Conservation (phyloP, 1,140 invertebrate species). For the Mya arenaria region DNA sequence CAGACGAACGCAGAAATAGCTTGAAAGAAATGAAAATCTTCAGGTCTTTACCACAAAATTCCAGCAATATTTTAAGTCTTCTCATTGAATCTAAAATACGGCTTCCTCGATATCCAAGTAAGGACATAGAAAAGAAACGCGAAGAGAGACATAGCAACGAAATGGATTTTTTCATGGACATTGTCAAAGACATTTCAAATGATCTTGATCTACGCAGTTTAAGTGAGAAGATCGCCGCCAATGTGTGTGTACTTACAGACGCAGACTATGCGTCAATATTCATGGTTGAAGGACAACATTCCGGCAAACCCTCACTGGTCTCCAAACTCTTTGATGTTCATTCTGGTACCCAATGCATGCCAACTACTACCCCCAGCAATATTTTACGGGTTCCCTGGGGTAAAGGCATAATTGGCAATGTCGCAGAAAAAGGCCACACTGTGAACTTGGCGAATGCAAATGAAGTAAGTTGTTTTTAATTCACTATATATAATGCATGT, state of each 20-base stretch:
- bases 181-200: slow-evolving; percentile 98
- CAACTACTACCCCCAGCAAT: slow-evolving; percentile 82
- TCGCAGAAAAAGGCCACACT: slow-evolving; percentile 94
- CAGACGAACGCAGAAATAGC: slow-evolving; percentile 67
- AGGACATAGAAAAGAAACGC: slow-evolving; percentile 73
- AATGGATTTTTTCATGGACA: slow-evolving; percentile 96
- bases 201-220: slow-evolving; percentile 95
- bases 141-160: slow-evolving; percentile 88
- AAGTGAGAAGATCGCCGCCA: slow-evolving; percentile 98
- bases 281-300: slow-evolving; percentile 88
- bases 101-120: slow-evolving; percentile 73
- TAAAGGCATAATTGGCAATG: slow-evolving; percentile 94
- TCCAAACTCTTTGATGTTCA: slow-evolving; percentile 97
- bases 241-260: slow-evolving; percentile 94
- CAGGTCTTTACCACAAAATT: slow-evolving; percentile 72
- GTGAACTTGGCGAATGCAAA: slow-evolving; percentile 97
- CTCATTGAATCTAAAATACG: slow-evolving; percentile 74
- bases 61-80: slow-evolving; percentile 72
- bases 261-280: slow-evolving; percentile 96
- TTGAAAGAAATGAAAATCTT: slow-evolving; percentile 75
- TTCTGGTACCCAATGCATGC: slow-evolving; percentile 86
- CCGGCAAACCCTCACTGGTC: slow-evolving; percentile 85
- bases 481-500: neutral
- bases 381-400: slow-evolving; percentile 84
- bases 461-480: slow-evolving; percentile 85